Conservation (phyloP, 2,797 vertebrate genomes). For the Geotrypetes seraphini region DNA sequence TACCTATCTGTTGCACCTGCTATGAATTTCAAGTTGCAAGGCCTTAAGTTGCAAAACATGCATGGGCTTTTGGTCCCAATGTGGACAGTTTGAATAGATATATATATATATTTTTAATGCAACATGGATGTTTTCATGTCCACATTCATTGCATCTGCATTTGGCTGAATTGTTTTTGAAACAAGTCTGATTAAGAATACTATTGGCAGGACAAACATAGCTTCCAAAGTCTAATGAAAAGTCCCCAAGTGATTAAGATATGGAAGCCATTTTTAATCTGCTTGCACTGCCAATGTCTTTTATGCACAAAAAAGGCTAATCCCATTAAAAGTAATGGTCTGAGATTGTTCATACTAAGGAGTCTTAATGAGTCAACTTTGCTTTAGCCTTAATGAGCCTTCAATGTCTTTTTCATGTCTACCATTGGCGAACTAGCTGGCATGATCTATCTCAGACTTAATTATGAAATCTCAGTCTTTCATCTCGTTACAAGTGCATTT, state of each 20-base stretch:
- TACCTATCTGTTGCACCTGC: too few species aligned
- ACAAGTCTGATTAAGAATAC: constrained; percentile 13
- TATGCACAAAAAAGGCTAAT: constrained; percentile 32
- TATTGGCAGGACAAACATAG: constrained; percentile 13
- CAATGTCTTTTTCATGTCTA: constrained; percentile 21
- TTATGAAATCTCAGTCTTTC: constrained; percentile 12
- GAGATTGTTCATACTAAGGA: constrained; percentile 31
- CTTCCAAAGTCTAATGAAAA: constrained; percentile 18
- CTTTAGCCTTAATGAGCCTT: constrained; percentile 27
- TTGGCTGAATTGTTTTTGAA: constrained; percentile 11
- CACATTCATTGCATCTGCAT: too few species aligned
- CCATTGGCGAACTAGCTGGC: constrained; percentile 17
- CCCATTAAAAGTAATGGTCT: constrained; percentile 37
- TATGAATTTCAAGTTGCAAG: too few species aligned
- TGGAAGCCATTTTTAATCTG: constrained; percentile 51
- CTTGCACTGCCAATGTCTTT: constrained; percentile 51
- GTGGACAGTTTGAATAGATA: too few species aligned
- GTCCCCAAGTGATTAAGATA: constrained; percentile 17
- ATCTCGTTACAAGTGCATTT: too few species aligned
- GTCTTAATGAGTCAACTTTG: constrained; percentile 36
- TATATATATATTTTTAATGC: too few species aligned
- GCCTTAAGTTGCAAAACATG: too few species aligned
- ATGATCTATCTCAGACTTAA: constrained; percentile 17
- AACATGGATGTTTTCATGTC: too few species aligned
- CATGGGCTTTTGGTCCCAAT: too few species aligned